phyloP scores from a whole-genome alignment of 2,888 invertebrate species.

The Atrina japonica region DNA sequence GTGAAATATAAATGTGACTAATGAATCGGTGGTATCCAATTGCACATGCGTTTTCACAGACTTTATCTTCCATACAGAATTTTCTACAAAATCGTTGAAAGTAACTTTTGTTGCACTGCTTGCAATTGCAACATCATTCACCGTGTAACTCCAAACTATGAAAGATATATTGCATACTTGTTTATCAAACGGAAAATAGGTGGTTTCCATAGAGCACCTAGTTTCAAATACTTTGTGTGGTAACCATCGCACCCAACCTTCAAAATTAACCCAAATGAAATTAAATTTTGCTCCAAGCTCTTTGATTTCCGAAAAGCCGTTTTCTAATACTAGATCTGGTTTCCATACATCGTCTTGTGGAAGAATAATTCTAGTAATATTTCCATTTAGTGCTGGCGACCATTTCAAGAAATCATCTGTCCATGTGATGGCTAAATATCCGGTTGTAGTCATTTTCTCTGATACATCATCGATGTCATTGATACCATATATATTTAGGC shows the following conservation, averaged over 20 bases:
- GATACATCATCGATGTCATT: too few species aligned
- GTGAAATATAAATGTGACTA: slow-evolving; percentile 16
- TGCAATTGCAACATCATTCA: slow-evolving; percentile 15
- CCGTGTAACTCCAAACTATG: slow-evolving; percentile 52
- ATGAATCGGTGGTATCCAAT: slow-evolving; percentile 3
- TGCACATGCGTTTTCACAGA: slow-evolving; percentile 15
- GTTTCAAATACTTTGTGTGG: slow-evolving; percentile 56
- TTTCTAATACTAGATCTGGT: slow-evolving; percentile 53
- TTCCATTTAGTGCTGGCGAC: too few species aligned
- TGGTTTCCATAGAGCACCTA: slow-evolving; percentile 49
- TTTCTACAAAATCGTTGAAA: slow-evolving; percentile 6
- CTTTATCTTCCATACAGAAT: slow-evolving; percentile 16
- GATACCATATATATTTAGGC: too few species aligned
- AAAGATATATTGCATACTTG: slow-evolving; percentile 51
- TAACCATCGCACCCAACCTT: slow-evolving; percentile 45
- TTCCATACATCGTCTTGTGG: slow-evolving; percentile 53
- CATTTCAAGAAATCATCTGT: too few species aligned
- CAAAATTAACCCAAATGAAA: slow-evolving; percentile 35
- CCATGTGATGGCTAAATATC: too few species aligned
- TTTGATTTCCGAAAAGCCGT: slow-evolving; percentile 48
- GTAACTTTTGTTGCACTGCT: neutral
- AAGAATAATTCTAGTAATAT: too few species aligned
- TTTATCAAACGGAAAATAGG: slow-evolving; percentile 54
- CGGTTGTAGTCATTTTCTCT: too few species aligned
- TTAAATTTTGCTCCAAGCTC: slow-evolving; percentile 51